Percentiles rank a stretch among this genome's conserved stretches.
phyloP scores from a whole-genome alignment of 2,888 invertebrate genomes.

The Heteromurus nitidus region DNA sequence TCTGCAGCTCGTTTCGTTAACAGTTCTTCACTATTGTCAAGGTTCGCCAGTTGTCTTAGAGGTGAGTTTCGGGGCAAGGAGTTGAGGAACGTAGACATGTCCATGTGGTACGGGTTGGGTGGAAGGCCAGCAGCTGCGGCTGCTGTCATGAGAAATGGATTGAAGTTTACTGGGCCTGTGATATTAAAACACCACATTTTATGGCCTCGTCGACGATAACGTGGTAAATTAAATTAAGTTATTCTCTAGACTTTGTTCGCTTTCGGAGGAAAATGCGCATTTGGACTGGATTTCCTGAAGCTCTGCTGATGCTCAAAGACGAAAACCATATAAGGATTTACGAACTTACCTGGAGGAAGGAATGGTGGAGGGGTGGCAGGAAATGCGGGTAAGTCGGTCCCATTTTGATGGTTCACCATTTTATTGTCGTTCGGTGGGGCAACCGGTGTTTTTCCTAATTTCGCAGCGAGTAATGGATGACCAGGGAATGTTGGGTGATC shows the following conservation, averaged over 20 bases:
- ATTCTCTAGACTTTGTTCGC: not conserved
- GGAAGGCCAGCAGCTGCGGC: conserved; percentile 74
- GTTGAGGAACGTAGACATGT: conserved; percentile 72
- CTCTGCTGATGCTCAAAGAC: too few species aligned
- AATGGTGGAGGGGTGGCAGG: conserved; percentile 73
- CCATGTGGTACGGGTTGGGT: conserved; percentile 71
- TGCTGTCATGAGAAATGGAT: conserved; percentile 79
- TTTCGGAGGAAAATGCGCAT: not conserved
- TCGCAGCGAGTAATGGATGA: conserved; percentile 71
- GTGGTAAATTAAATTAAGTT: conserved; percentile 25
- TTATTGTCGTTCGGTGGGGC: conserved; percentile 72
- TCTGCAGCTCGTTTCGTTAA: conserved; percentile 60
- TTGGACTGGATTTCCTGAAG: not conserved
- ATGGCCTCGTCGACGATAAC: conserved; percentile 19
- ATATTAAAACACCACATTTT: conserved; percentile 53
- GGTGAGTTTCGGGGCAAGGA: conserved; percentile 72
- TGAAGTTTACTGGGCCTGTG: conserved; percentile 75
- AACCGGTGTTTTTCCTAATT: conserved; percentile 72
- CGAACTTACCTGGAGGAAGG: conserved; percentile 72
- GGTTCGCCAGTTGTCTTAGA: conserved; percentile 71
- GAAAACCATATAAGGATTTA: not conserved
- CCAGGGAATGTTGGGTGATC: conserved; percentile 72
- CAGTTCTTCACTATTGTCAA: conserved; percentile 68
- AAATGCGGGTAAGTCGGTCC: conserved; percentile 69
- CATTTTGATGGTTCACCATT: conserved; percentile 69